These are phyloP conservation scores for Macroteleia sp. DNA, from an alignment of 2,888 invertebrate species.

Conservation along the genomic window DNA sequence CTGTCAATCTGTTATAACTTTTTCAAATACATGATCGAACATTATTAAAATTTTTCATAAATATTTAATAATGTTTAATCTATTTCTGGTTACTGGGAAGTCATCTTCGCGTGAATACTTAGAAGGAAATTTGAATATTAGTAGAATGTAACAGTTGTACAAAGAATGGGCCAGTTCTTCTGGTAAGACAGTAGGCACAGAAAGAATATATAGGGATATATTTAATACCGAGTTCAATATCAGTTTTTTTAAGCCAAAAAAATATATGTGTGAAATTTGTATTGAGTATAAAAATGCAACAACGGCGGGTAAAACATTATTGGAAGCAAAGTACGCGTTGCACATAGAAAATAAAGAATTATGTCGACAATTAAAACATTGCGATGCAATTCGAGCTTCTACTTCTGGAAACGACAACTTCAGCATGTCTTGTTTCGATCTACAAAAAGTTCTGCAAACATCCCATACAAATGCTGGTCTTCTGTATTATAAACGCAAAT, in stretches of 20 bases:
- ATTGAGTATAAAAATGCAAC: slow-evolving; percentile 12
- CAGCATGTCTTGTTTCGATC: slow-evolving; percentile 28
- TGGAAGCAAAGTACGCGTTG: slow-evolving; percentile 1
- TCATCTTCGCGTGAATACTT: slow-evolving; percentile 6
- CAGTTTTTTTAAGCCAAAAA: slow-evolving; percentile 30
- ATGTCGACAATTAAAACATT: slow-evolving; percentile 15
- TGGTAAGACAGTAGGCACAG: slow-evolving; percentile 4
- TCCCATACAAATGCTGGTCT: slow-evolving; percentile 6
- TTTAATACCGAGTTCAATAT: slow-evolving; percentile 27
- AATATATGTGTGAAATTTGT: slow-evolving; percentile 32
- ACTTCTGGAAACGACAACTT: slow-evolving; percentile 3
- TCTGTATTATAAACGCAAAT: slow-evolving; percentile 20
- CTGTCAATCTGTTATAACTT: no score
- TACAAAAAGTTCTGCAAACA: slow-evolving; percentile 31
- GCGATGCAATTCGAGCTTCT: slow-evolving; percentile 15
- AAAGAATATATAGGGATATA: slow-evolving; percentile 27
- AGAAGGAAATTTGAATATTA: slow-evolving; percentile 11
- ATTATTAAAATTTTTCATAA: no score
- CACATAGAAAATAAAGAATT: slow-evolving; percentile 1
- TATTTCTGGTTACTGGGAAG: no score
- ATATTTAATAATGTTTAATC: no score
- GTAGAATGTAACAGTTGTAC: slow-evolving; percentile 33
- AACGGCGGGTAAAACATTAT: slow-evolving; percentile 1
- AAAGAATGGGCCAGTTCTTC: slow-evolving; percentile 13
- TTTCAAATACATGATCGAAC: no score